These are phyloP conservation scores for Solenopsis invicta DNA, from an alignment of 1,140 invertebrate species.

Conservation along the genomic window DNA sequence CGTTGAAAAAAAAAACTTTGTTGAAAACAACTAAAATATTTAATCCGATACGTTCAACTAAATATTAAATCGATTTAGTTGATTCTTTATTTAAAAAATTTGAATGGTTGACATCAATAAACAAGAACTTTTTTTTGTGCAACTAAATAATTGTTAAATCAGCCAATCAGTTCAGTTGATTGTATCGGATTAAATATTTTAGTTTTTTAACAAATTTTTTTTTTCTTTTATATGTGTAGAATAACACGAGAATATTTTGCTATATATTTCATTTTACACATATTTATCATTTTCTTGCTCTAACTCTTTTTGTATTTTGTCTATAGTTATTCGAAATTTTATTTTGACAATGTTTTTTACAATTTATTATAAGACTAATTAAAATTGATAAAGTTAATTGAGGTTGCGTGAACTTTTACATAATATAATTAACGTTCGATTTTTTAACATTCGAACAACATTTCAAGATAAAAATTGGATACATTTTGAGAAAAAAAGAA, in stretches of 20 bases:
- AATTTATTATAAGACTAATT: not conserved
- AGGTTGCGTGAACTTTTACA: not conserved
- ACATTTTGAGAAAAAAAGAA: not conserved
- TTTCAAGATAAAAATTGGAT: not conserved
- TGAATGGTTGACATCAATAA: no score
- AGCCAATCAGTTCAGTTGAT: no score
- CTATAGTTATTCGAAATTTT: not conserved
- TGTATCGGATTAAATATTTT: no score
- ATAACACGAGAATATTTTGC: not conserved
- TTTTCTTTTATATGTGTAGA: not conserved
- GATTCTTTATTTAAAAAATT: no score
- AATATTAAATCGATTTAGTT: no score
- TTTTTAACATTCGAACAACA: not conserved
- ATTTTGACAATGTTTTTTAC: not conserved
- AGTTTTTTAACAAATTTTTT: no score
- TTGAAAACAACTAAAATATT: no score
- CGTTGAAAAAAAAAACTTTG: no score
- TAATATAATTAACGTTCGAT: not conserved
- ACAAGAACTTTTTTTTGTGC: no score
- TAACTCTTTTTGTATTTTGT: not conserved
- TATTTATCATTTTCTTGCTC: not conserved
- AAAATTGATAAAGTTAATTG: not conserved
- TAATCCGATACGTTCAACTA: no score
- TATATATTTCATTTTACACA: not conserved
- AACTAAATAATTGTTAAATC: no score